Conservation (phyloP, 1,140 invertebrate species). For the Ceratoteleas bidentatus region DNA sequence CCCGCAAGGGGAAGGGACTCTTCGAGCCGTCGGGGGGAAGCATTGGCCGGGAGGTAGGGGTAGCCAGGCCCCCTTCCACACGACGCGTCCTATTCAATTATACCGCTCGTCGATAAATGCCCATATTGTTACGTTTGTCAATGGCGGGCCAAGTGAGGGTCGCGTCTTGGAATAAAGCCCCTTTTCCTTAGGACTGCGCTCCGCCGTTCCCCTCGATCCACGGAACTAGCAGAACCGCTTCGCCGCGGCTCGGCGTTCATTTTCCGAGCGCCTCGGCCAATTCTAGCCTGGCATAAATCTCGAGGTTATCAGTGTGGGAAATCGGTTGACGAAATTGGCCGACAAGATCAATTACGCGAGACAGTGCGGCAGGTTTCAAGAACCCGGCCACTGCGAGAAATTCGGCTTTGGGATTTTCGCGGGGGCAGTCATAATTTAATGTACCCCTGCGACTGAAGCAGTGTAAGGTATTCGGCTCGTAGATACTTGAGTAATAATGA, state of each 20-base stretch:
- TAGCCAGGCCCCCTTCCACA: constrained; percentile 37
- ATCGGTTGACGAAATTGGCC: constrained; percentile 33
- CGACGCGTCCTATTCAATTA: constrained; percentile 78
- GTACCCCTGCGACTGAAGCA: too few species aligned
- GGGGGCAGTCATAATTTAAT: too few species aligned
- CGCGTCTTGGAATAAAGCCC: constrained; percentile 72
- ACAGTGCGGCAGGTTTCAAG: background rate
- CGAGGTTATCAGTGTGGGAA: constrained; percentile 25
- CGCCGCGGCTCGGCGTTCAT: constrained; percentile 39
- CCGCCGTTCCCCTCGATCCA: constrained; percentile 19
- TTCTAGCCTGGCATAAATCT: constrained; percentile 25
- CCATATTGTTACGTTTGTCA: constrained; percentile 82
- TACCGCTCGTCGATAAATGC: constrained; percentile 81
- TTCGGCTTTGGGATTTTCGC: background rate
- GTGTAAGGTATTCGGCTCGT: too few species aligned
- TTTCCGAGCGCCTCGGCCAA: constrained; percentile 57
- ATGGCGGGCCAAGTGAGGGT: constrained; percentile 80
- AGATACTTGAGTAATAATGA: too few species aligned
- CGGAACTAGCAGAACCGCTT: constrained; percentile 62
- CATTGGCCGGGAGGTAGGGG: constrained; percentile 35
- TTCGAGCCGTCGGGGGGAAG: constrained; percentile 48
- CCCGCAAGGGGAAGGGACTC: constrained; percentile 74
- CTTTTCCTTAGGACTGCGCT: constrained; percentile 48
- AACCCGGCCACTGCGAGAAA: background rate
- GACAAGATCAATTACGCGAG: constrained; percentile 19